phyloP scores from a whole-genome alignment of 2,888 invertebrate genomes.

The Choreutis nemorana region DNA sequence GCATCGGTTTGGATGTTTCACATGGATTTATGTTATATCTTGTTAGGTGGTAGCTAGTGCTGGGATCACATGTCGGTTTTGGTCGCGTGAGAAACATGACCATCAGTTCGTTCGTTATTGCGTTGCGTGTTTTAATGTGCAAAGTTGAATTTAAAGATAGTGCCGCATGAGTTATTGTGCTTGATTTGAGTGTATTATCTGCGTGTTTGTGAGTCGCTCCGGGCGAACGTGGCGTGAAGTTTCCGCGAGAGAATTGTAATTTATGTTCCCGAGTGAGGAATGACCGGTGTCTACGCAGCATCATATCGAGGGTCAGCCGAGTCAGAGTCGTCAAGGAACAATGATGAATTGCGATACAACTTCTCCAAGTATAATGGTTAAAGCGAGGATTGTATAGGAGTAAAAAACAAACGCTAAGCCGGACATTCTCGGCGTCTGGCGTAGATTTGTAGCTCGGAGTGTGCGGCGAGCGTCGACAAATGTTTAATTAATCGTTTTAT shows the following conservation, averaged over 20 bases:
- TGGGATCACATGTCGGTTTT: constrained; percentile 6
- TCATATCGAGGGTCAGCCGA: constrained; percentile 19
- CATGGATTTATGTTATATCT: constrained; percentile 20
- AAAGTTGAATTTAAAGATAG: constrained; percentile 34
- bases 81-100: constrained; percentile 32
- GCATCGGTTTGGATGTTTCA: constrained; percentile 14
- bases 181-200: constrained; percentile 34
- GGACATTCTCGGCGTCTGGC: not conserved
- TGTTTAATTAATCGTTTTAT: constrained; percentile 19
- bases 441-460: constrained; percentile 8
- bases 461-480: constrained; percentile 12
- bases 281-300: constrained; percentile 28
- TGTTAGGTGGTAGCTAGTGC: constrained; percentile 11
- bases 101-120: constrained; percentile 24
- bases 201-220: constrained; percentile 23
- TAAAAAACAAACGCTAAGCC: too few relatives aligned
- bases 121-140: constrained; percentile 35
- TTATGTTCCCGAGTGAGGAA: constrained; percentile 27
- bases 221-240: constrained; percentile 27
- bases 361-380: too few relatives aligned
- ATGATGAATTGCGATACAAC: not conserved
- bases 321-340: constrained; percentile 17
- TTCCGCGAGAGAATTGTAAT: constrained; percentile 27
- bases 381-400: too few relatives aligned
- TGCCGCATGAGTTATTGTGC: constrained; percentile 23